Evolutionary conservation across 2,797 vertebrate genomes (phyloP), one percentile per base, ranked within the genome.

Genomic region (Protosalanx chinensis): DNA sequence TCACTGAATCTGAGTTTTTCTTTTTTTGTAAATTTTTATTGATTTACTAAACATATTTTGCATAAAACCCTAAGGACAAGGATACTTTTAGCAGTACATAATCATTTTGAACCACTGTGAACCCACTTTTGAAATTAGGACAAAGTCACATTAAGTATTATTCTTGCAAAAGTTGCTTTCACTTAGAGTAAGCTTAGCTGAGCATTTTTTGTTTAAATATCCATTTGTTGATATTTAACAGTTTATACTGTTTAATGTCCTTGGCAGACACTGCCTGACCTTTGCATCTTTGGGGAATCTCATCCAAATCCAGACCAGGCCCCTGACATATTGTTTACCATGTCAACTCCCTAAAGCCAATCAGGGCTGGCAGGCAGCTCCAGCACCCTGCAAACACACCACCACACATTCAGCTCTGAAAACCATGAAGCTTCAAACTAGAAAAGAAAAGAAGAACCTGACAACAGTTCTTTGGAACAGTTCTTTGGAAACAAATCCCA

Each of bases 11-110:
- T 61, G 20, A 71, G 27, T 72, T 73, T 53, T 74, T 72, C 35
- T 27, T 27, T 67, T 46, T 12, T 12, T 46, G 5, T 12, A 1
- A 46, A 10, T 5, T n/a, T 56, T 16, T 23, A 16, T 67, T 23
- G 16, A 56, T 29, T 30, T 15, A 68, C 32, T 2, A 68, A 68
- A 20, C 23, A 23, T n/a, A 30, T 58, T 30, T 56, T 30, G 30
- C 49, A 56, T 57, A 73, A 60, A 41, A 23, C 73, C 70, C 67
- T 53, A 27, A 16, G 46, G 70, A 64, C 69, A 57, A 76, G 68
- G 76, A 16, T 64, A n/a, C 8, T 53, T 68, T 78, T 72, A 79
- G 51, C 12, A 53, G 81, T 78, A 69, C 67, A 69, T 79, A 79
- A 83, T 80, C 64, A 73, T 59, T 65, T 69, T 67, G 46, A 70